Evolutionary conservation across 2,113 vertebrate genomes (phyloP), one percentile per base, ranked within the genome.

Genomic region (Ginglymostoma cirratum): DNA sequence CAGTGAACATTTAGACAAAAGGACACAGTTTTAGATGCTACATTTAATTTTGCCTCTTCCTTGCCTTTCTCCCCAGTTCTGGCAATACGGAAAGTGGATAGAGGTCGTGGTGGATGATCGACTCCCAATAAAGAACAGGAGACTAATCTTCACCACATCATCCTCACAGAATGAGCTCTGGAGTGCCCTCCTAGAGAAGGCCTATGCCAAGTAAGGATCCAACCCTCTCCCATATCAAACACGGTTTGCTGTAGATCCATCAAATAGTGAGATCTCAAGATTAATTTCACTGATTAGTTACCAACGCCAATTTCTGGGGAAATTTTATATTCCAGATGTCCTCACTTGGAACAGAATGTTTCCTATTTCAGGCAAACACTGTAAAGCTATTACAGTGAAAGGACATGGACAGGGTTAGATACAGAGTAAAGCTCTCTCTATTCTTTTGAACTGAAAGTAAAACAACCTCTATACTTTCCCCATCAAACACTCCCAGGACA

Each of bases 41-140:
- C 4, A 3, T 17, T 90, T n/a, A 5, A 34, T 19, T 34, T 24
- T 21, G 23, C 85, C 34, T 5, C 34, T 14, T 61, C 87, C 48
- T n/a, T 7, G 10, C 30, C 19, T 5, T 34, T 12, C 55, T 15
- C 52, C n/a, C 86, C 48, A 98, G 98, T 98, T 98, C 97, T 98
- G 98, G 98, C 98, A 98, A 97, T 98, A 98, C 97, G 98, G 98
- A 96, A 97, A 97, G 97, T 98, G 98, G 98, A 97, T 98, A 97
- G 98, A 98, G 96, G 98, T 98, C 96, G 98, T 98, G 83, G 97
- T 98, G 96, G 98, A 98, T 96, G 98, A 98, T 97, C 97, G 96
- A 96, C 98, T 98, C 96, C 98, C 98, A 61, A 97, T 98, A 86
- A 97, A 97, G 70, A 96, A 97, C 66, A 97, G 97, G 96, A 97